Evolutionary conservation across 1,140 invertebrate genomes (phyloP).

Genomic region (Planococcus citri): DNA sequence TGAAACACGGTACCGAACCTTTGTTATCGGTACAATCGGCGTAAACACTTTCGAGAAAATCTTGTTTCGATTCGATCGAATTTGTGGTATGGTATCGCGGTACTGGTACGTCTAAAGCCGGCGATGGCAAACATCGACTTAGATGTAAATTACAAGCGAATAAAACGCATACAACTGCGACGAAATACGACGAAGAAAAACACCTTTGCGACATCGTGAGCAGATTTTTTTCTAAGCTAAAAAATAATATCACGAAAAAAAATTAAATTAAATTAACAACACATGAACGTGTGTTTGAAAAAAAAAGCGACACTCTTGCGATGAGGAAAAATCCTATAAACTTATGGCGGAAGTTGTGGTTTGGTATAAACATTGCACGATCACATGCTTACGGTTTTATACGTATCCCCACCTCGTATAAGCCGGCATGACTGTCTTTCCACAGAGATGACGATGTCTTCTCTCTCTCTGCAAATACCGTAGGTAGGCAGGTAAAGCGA

Average conservation of each 20-base stretch:
- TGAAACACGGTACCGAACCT: conserved; percentile 65
- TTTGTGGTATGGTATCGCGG: conserved; percentile 37
- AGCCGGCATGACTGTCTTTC: neutral
- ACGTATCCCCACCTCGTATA: neutral
- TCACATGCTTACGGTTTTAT: conserved; percentile 5
- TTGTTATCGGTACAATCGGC: conserved; percentile 57
- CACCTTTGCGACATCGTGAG: too few relatives aligned
- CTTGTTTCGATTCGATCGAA: conserved; percentile 48
- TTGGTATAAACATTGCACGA: conserved; percentile 1
- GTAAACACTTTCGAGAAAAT: conserved; percentile 59
- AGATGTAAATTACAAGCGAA: neutral
- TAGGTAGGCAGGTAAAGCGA: too few relatives aligned
- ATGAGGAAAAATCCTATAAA: neutral
- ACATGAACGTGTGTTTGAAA: too few relatives aligned
- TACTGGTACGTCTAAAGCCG: conserved; percentile 27
- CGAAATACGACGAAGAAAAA: too few relatives aligned
- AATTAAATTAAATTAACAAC: too few relatives aligned
- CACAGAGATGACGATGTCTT: too few relatives aligned
- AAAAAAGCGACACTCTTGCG: neutral
- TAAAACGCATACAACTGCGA: too few relatives aligned
- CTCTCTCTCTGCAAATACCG: too few relatives aligned
- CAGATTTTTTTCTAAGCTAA: too few relatives aligned
- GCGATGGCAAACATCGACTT: neutral
- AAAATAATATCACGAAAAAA: neutral
- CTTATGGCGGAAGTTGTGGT: neutral